Base-by-base conservation (phyloP, 2,113 vertebrate genomes). In the Rhegmatorhina hoffmannsi region DNA sequence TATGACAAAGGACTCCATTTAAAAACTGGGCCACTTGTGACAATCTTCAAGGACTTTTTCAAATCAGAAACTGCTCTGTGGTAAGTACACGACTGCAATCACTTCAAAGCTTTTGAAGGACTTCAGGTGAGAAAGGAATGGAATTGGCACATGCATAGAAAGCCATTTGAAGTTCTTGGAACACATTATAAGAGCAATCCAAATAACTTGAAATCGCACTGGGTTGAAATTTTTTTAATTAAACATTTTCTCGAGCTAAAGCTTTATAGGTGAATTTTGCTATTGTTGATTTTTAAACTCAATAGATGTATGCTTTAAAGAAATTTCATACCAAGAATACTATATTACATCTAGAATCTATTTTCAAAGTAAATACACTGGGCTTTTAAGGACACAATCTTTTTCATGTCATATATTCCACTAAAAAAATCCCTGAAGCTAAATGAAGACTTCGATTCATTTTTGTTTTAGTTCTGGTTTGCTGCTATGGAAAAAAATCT, bases 71-170 rank as follows among this genome's bases (percentile, higher is more conserved):
- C n/a, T 49, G 55, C 60, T 95, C 88, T 76, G 9, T 81, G 90
- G 77, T 79, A 78, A 96, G 82, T 60, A 79, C 24, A 76, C 69
- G 53, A 94, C 75, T 94, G 52, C 6, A 55, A 95, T 90, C 84
- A 96, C 96, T 97, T 97, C 91, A 95, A 87, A 95, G 89, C 26
- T 58, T 96, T 81, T 95, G 84, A 94, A 98, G 90, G 76, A 74
- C 89, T 89, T 82, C 14, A 88, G 79, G 83, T 90, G 95, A 94
- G 76, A 84, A 90, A 31, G 68, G 46, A 96, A 95, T 79, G 91
- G 92, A 84, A 83, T 63, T 38, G 34, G 78, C 50, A 89, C 62
- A 79, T 38, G 31, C 76, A 81, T 46, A 73, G 85, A 96, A 94
- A 96, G 34, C 43, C 67, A 94, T 55, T 28, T 91, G 73, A 77